Evolutionary conservation across 2,888 invertebrate species (phyloP), one percentile per base, ranked within the genome.

Genomic region (Neocrepidodera transversa): DNA sequence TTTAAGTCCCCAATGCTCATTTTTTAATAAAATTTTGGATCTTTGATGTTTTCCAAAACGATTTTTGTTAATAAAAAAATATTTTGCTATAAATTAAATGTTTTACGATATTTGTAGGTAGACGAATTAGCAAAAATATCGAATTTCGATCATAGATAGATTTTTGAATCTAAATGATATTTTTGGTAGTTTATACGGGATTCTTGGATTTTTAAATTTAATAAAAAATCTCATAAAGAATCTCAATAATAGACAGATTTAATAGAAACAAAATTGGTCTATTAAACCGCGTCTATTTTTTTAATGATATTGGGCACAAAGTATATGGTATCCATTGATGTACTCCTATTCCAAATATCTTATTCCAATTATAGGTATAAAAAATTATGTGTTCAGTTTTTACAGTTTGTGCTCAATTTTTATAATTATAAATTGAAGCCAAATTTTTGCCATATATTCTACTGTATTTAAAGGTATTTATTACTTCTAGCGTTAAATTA

Each of bases 391-490:
- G 66, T 67, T 64, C 61, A 61, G 59, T 58, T n/a, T n/a, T n/a
- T 60, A 56, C 55, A 55, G 60, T 68, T 71, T 71, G 71, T 71
- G 71, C 71, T 71, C 71, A 73, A 66, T 69, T 68, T 72, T 68
- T 47, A 57, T 62, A 64, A n/a, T 62, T 53, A 56, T 59, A 17
- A 70, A 65, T 68, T 72, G 68, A 69, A 69, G 72, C 72, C 73
- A 72, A 74, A 72, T 67, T 69, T 69, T 72, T 72, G 72, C 73
- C 73, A 72, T 72, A 72, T 67, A 68, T 67, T 64, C 62, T 62
- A 62, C 58, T 64, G 50, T 64, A 59, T 57, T 60, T 56, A 62
- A 66, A 62, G 63, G 66, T 71, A 70, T 70, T 70, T 70, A 71
- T 70, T 66, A 68, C 59, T 65, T 64, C 64, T 68, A 69, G 69